Evolutionary conservation across 2,797 vertebrate species (phyloP).

Genomic region (Cuculus canorus): DNA sequence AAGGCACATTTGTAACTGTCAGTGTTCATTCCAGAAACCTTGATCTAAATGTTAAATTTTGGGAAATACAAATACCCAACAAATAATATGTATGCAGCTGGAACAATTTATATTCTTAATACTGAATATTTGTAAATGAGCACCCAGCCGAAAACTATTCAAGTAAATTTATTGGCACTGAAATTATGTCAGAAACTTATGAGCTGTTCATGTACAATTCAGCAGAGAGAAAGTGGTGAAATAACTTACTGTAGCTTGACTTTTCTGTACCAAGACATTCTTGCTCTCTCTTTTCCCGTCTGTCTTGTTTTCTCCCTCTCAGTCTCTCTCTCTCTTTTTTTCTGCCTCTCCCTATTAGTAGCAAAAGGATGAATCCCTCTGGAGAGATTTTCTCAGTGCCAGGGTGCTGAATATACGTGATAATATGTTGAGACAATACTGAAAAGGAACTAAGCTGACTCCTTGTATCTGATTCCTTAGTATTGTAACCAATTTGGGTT

Average conservation of each 20-base stretch:
- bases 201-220: not conserved
- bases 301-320: not conserved
- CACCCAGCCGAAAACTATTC: not conserved
- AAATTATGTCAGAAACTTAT: slow-evolving; percentile 7
- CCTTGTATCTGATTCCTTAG: not conserved
- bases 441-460: not conserved
- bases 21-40: slow-evolving; percentile 15
- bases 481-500: not conserved
- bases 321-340: not conserved
- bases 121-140: not conserved
- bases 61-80: not conserved
- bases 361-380: not conserved
- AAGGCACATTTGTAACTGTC: slow-evolving; percentile 46
- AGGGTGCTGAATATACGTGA: not conserved
- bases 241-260: not conserved
- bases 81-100: not conserved
- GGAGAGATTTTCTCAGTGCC: not conserved
- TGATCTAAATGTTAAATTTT: not conserved
- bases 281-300: not conserved
- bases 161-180: slow-evolving; percentile 8
- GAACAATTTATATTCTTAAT: slow-evolving; percentile 27
- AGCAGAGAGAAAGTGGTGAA: not conserved
- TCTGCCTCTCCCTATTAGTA: not conserved
- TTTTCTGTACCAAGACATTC: not conserved
- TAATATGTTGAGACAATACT: not conserved